phyloP scores from a whole-genome alignment of 2,888 invertebrate species.

The Dione juno region DNA sequence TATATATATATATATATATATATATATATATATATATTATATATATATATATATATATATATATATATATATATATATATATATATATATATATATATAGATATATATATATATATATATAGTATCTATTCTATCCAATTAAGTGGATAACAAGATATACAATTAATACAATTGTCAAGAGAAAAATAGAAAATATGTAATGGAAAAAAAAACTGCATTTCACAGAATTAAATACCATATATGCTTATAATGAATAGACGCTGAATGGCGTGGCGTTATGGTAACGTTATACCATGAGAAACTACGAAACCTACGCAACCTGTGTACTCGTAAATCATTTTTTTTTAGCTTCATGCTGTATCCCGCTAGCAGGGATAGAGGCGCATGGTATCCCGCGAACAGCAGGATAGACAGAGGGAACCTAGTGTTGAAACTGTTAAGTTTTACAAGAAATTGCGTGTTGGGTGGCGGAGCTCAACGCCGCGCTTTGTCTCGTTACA shows the following conservation, averaged over 20 bases:
- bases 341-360: not conserved
- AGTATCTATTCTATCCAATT: too few species aligned
- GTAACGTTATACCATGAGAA: slow-evolving; percentile 4
- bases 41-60: too few species aligned
- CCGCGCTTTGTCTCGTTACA: not conserved
- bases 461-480: too few species aligned
- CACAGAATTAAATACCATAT: slow-evolving; percentile 27
- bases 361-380: too few species aligned
- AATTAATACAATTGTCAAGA: slow-evolving; percentile 4
- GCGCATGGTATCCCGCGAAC: not conserved
- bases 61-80: too few species aligned
- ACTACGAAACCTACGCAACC: not conserved
- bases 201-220: not conserved
- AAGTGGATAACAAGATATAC: slow-evolving; percentile 8
- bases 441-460: too few species aligned
- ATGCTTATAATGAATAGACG: slow-evolving; percentile 11
- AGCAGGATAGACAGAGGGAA: not conserved
- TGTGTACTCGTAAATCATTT: not conserved
- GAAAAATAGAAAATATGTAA: slow-evolving; percentile 18
- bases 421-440: not conserved
- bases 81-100: too few species aligned
- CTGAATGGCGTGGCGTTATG: slow-evolving; percentile 22
- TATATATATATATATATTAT: too few species aligned
- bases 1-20: too few species aligned
- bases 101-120: too few species aligned